Conservation (phyloP, 2,797 vertebrate species). For the Sebastes oblongus region DNA sequence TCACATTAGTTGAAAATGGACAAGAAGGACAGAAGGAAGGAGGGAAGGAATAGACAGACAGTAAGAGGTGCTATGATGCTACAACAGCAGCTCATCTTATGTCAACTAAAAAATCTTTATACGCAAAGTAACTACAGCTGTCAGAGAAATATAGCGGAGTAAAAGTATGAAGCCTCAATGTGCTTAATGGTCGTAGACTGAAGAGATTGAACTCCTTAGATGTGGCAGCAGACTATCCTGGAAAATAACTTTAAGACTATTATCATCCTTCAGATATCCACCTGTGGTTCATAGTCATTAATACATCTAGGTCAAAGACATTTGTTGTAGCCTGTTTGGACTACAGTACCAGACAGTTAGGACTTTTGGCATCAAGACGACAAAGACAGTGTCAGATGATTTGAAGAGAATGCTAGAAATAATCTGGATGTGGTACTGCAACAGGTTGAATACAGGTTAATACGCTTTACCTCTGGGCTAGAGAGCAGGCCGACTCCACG, state of each 20-base stretch:
- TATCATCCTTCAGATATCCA: not conserved
- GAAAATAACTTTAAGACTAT: not conserved
- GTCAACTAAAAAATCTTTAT: no score
- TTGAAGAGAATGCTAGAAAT: not conserved
- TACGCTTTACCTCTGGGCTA: conserved; percentile 57
- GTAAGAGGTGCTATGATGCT: not conserved
- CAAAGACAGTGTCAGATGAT: not conserved
- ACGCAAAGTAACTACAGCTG: no score
- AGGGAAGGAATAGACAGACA: not conserved
- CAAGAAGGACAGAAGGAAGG: no score
- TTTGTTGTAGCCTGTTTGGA: not conserved
- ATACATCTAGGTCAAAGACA: not conserved
- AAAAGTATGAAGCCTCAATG: no score
- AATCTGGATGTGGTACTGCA: not conserved
- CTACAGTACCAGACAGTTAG: fast-evolving
- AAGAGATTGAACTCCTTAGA: no score
- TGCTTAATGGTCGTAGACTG: no score
- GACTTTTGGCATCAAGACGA: not conserved
- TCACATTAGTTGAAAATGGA: not conserved
- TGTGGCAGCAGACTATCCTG: not conserved
- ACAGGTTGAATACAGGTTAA: not conserved
- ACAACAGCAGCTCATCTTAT: not conserved
- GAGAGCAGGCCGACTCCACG: conserved; percentile 25
- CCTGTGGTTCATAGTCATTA: not conserved
- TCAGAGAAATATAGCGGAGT: not conserved